Evolutionary conservation across 2,888 invertebrate genomes (phyloP).

Genomic region (Luperina testacea): DNA sequence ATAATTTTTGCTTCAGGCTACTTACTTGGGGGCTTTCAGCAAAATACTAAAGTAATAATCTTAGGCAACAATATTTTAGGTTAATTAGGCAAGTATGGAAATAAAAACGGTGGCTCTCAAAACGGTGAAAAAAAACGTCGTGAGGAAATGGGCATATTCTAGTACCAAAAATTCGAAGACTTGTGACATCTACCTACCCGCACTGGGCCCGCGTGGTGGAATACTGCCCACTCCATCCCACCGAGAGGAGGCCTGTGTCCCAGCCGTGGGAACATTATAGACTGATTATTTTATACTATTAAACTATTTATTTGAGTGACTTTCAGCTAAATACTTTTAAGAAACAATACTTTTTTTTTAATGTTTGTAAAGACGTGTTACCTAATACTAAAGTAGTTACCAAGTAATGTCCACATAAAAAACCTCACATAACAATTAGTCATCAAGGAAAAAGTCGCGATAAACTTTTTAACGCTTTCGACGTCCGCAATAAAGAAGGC

Average conservation of each 20-base stretch:
- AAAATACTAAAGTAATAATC: no score
- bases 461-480: slow-evolving; percentile 35
- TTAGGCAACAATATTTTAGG: no score
- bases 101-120: no score
- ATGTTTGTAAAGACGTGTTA: background rate
- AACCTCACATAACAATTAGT: slow-evolving; percentile 12
- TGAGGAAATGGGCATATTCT: no score
- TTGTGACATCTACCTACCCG: no score
- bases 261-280: background rate
- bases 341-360: background rate
- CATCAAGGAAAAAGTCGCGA: slow-evolving; percentile 40
- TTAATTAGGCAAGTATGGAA: no score
- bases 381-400: background rate
- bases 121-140: no score
- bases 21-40: no score
- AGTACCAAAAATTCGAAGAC: no score
- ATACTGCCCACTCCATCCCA: no score
- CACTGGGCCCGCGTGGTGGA: no score
- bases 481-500: background rate
- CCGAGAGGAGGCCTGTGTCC: background rate
- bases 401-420: background rate
- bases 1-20: background rate
- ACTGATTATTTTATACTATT: background rate
- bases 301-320: no score
- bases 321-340: background rate